Evolutionary conservation across 2,797 vertebrate genomes (phyloP).

Genomic region (Oryzias dopingdopingensis): DNA sequence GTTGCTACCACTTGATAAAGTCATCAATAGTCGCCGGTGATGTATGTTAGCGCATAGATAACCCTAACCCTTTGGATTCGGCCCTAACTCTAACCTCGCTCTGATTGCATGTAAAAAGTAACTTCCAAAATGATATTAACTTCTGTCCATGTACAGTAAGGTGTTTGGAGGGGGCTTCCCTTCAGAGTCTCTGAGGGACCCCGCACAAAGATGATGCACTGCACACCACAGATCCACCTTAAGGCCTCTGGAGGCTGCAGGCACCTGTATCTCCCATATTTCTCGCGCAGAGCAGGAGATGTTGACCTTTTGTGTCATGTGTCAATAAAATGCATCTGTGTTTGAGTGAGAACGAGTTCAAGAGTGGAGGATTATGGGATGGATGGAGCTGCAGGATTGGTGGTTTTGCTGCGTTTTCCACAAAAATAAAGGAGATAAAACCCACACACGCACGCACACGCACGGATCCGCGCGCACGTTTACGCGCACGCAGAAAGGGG

Average conservation of each 20-base stretch:
- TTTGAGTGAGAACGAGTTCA: constrained; percentile 11
- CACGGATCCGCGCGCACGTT: too few species aligned
- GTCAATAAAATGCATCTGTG: constrained; percentile 31
- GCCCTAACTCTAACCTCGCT: too few species aligned
- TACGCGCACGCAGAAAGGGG: not conserved
- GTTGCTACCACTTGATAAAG: too few species aligned
- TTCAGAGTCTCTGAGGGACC: constrained; percentile 19
- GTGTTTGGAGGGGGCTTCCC: not conserved
- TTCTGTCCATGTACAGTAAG: too few species aligned
- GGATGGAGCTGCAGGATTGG: constrained; percentile 54
- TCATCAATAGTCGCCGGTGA: too few species aligned
- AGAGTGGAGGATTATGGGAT: constrained; percentile 12
- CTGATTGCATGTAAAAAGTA: too few species aligned
- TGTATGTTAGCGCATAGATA: too few species aligned
- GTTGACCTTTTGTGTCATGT: constrained; percentile 6
- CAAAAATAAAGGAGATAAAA: not conserved
- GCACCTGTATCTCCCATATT: constrained; percentile 20
- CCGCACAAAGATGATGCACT: not conserved
- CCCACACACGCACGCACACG: too few species aligned
- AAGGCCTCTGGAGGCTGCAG: constrained; percentile 2
- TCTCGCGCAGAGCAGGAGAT: constrained; percentile 3
- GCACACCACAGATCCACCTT: constrained; percentile 3
- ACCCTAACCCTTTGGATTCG: too few species aligned
- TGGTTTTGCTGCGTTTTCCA: constrained; percentile 33
- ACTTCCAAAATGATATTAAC: too few species aligned